phyloP scores from a whole-genome alignment of 1,140 invertebrate genomes.

The Papilio machaon region DNA sequence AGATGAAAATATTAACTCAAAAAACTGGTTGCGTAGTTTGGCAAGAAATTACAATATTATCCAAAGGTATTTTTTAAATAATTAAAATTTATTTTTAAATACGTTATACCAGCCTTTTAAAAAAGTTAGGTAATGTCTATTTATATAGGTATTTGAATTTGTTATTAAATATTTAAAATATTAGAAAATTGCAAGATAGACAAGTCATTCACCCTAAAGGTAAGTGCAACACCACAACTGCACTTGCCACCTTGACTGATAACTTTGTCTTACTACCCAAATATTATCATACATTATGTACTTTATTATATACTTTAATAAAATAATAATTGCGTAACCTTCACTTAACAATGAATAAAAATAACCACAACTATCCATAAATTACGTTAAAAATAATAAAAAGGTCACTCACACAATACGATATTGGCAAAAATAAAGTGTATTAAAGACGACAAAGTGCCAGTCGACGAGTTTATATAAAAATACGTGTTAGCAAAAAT shows the following conservation, averaged over 20 bases:
- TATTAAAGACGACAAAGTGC: background rate
- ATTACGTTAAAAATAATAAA: background rate
- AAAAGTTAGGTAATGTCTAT: too few relatives aligned
- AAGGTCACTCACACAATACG: background rate
- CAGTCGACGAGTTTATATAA: background rate
- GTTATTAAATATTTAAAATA: too few relatives aligned
- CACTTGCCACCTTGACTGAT: background rate
- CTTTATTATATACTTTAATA: background rate
- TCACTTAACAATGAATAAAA: conserved; percentile 18
- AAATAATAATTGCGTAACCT: conserved; percentile 34
- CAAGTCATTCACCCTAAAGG: background rate
- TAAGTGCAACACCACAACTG: background rate
- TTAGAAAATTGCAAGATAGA: background rate
- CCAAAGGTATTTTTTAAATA: too few relatives aligned
- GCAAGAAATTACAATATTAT: too few relatives aligned
- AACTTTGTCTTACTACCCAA: background rate
- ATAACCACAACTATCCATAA: background rate
- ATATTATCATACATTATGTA: background rate
- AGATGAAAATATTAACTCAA: background rate
- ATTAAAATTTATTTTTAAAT: too few relatives aligned
- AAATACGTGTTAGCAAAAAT: conserved; percentile 7
- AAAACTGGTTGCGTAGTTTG: background rate
- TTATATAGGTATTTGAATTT: too few relatives aligned
- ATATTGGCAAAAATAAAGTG: background rate
- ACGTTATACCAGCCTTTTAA: background rate